These are phyloP conservation scores for Ashinkailepas kermadecensis DNA, from an alignment of 2,888 invertebrate genomes.

Conservation along the genomic window DNA sequence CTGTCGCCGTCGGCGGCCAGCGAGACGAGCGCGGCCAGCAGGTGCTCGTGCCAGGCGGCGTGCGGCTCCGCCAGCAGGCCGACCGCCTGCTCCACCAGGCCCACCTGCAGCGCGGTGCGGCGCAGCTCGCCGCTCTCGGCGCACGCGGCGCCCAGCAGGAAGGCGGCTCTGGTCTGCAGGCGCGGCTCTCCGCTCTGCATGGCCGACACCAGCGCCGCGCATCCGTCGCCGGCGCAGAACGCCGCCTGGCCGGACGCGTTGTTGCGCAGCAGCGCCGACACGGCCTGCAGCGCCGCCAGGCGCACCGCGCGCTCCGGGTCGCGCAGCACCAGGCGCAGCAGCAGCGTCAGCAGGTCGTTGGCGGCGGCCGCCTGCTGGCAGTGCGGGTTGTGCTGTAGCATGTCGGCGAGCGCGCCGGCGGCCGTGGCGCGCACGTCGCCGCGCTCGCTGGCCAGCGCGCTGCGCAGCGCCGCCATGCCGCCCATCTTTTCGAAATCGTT, in stretches of 20 bases:
- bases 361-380: not conserved
- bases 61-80: conserved; percentile 11
- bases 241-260: not conserved
- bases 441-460: not conserved
- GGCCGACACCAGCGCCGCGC: conserved; percentile 9
- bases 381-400: conserved; percentile 20
- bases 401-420: conserved; percentile 15
- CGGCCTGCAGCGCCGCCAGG: conserved; percentile 20
- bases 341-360: not conserved
- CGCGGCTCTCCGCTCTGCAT: conserved; percentile 19
- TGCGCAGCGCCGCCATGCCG: conserved; percentile 1
- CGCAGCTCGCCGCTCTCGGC: conserved; percentile 4
- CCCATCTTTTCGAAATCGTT: conserved; percentile 22
- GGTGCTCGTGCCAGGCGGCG: conserved; percentile 12
- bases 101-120: not conserved
- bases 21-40: conserved; percentile 2
- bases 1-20: not conserved
- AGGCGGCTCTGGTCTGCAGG: conserved; percentile 17
- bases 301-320: not conserved
- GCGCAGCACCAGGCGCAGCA: not conserved
- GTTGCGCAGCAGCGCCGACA: conserved; percentile 1
- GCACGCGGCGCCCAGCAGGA: conserved; percentile 16
- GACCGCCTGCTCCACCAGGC: not conserved
- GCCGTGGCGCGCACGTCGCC: not conserved
- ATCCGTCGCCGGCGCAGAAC: conserved; percentile 11